Percentiles rank a stretch among this genome's conserved stretches.
These are phyloP conservation scores for Phymatocera aterrima DNA, from an alignment of 2,888 invertebrate genomes.

Conservation along the genomic window DNA sequence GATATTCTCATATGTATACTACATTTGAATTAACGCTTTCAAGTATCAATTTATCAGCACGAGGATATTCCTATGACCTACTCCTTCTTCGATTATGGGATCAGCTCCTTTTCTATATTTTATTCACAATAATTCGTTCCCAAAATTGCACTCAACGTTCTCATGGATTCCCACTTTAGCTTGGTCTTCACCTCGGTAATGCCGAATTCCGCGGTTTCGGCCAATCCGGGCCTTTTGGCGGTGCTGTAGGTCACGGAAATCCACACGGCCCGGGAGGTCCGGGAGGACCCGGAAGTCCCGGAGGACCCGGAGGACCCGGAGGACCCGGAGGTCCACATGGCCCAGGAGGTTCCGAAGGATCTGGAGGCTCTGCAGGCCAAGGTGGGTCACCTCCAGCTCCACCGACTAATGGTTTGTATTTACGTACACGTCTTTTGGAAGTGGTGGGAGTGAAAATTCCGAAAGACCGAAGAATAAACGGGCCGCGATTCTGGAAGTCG, in stretches of 20 bases:
- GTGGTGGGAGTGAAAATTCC: too few relatives aligned
- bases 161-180: not conserved
- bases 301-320: not conserved
- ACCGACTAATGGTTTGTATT: not conserved
- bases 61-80: too few relatives aligned
- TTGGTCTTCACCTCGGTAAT: conserved; percentile 16
- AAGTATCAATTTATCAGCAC: too few relatives aligned
- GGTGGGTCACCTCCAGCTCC: not conserved
- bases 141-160: too few relatives aligned
- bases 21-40: not conserved
- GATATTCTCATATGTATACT: not conserved
- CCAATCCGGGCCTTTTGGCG: not conserved
- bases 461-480: not conserved
- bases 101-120: too few relatives aligned
- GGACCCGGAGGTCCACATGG: not conserved
- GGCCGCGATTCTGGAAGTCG: too few relatives aligned
- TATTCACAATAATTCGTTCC: too few relatives aligned
- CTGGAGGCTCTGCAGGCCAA: not conserved
- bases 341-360: not conserved
- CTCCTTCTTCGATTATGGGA: too few relatives aligned
- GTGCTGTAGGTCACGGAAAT: too few relatives aligned
- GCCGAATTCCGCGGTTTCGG: conserved; percentile 1
- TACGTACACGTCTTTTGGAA: too few relatives aligned
- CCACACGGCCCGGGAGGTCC: not conserved
- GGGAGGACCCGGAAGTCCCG: conserved; percentile 3